Evolutionary conservation across 2,888 invertebrate species (phyloP).

Genomic region (Chrysodeixis includens): DNA sequence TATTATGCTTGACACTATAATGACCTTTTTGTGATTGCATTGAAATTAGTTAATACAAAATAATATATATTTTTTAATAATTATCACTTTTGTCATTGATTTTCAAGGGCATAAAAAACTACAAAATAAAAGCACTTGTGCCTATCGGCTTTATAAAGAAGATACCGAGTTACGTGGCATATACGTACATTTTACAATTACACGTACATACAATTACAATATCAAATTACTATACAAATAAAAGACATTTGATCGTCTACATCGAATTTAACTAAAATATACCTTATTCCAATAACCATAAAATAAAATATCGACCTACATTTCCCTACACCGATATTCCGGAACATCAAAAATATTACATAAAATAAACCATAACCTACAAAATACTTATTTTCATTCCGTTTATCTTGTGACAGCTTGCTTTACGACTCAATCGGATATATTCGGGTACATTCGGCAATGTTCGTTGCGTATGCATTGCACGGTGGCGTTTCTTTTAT

Average conservation of each 20-base stretch:
- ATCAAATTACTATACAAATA: no score
- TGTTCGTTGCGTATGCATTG: conserved; percentile 80
- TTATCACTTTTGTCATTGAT: no score
- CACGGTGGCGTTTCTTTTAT: conserved; percentile 84
- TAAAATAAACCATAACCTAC: conserved; percentile 46
- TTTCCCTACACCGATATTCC: conserved; percentile 17
- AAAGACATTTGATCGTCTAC: no score
- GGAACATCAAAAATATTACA: conserved; percentile 41
- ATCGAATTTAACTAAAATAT: not conserved
- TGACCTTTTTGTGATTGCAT: not conserved
- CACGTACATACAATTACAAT: no score
- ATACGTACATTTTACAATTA: no score
- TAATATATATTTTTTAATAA: no score
- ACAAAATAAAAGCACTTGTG: no score
- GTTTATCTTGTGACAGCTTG: conserved; percentile 68
- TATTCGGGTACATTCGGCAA: conserved; percentile 56
- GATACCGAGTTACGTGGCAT: no score
- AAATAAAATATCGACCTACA: conserved; percentile 17
- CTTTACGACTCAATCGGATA: conserved; percentile 69
- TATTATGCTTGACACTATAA: conserved; percentile 1
- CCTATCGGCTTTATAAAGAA: no score
- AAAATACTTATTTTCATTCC: conserved; percentile 67
- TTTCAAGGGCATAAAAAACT: no score
- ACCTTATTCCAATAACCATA: not conserved
- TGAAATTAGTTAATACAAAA: no score